Percentiles rank a stretch among this genome's conserved stretches.
phyloP scores from a whole-genome alignment of 2,113 vertebrate genomes.

The Pholis gunnellus region DNA sequence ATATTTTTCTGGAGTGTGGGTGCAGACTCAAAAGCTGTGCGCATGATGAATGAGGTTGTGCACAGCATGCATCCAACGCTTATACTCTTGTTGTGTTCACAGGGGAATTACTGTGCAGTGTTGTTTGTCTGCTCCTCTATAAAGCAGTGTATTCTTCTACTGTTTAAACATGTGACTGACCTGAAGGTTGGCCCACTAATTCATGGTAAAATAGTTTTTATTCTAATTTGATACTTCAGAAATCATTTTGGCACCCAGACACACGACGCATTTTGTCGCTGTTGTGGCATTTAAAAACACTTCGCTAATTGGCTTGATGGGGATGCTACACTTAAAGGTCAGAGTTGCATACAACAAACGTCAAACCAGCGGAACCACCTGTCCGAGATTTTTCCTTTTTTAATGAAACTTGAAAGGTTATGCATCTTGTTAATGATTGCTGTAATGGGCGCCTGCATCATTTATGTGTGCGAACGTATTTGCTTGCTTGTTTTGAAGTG shows the following conservation, averaged over 20 bases:
- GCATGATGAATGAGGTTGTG: slow-evolving; percentile 62
- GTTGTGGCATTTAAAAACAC: slow-evolving; percentile 58
- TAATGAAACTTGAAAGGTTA: slow-evolving; percentile 59
- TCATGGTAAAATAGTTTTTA: slow-evolving; percentile 12
- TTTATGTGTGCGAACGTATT: slow-evolving; percentile 34
- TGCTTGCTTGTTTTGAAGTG: slow-evolving; percentile 42
- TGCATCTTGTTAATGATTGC: slow-evolving; percentile 62
- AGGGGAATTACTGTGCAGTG: slow-evolving; percentile 28
- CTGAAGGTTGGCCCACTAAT: slow-evolving; percentile 19
- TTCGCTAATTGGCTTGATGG: slow-evolving; percentile 67
- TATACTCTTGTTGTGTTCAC: slow-evolving; percentile 33
- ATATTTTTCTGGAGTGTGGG: slow-evolving; percentile 51
- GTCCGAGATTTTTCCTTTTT: slow-evolving; percentile 28
- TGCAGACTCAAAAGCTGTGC: slow-evolving; percentile 44
- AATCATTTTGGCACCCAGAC: slow-evolving; percentile 18
- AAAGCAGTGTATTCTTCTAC: slow-evolving; percentile 4
- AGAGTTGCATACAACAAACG: slow-evolving; percentile 44
- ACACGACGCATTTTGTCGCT: slow-evolving; percentile 20
- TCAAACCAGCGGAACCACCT: slow-evolving; percentile 36
- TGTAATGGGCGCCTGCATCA: slow-evolving; percentile 36
- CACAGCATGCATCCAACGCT: slow-evolving; percentile 37
- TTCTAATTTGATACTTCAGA: slow-evolving; percentile 23
- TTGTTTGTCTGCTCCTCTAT: slow-evolving; percentile 29
- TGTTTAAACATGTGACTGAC: slow-evolving; percentile 30
- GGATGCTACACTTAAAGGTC: slow-evolving; percentile 71